Conservation (phyloP, 2,113 vertebrate species). For the Myxocyprinus asiaticus region DNA sequence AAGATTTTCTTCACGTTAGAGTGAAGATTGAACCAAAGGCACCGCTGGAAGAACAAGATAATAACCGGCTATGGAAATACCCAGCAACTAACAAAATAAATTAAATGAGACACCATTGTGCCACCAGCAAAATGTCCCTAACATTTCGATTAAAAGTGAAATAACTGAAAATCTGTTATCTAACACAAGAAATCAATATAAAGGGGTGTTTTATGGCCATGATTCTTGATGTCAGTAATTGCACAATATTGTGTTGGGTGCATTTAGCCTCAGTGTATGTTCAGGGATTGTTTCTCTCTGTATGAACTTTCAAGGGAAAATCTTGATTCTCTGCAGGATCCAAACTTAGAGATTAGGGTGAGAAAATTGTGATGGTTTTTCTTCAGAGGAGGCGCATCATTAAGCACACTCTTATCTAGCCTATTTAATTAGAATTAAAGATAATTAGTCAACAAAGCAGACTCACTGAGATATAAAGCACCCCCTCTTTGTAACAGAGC, state of each 20-base stretch:
- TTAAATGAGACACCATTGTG: constrained; percentile 61
- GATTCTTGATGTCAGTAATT: constrained; percentile 65
- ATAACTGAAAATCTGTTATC: constrained; percentile 61
- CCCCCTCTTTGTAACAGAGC: constrained; percentile 28
- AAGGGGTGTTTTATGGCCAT: constrained; percentile 54
- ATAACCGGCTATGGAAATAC: constrained; percentile 60
- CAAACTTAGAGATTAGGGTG: constrained; percentile 39
- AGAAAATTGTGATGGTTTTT: constrained; percentile 33
- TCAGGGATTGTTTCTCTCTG: constrained; percentile 48
- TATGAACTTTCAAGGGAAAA: constrained; percentile 50
- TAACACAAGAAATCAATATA: constrained; percentile 59
- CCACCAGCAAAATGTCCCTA: constrained; percentile 57
- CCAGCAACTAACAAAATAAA: constrained; percentile 68
- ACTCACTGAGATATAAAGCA: constrained; percentile 38
- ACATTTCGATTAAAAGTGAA: constrained; percentile 69
- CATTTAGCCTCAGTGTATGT: constrained; percentile 59
- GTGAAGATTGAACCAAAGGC: constrained; percentile 52
- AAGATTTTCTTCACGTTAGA: constrained; percentile 54
- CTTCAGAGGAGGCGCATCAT: constrained; percentile 40
- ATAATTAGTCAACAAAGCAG: constrained; percentile 41
- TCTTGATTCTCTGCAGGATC: constrained; percentile 41
- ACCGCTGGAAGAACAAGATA: constrained; percentile 66
- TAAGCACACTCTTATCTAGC: constrained; percentile 42
- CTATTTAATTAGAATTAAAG: constrained; percentile 48
- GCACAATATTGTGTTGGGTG: constrained; percentile 59